A percentile compares a stretch with the other conserved stretches of the same genome.
phyloP scores from a whole-genome alignment of 2,888 invertebrate species.

The Allolobophora icterica region DNA sequence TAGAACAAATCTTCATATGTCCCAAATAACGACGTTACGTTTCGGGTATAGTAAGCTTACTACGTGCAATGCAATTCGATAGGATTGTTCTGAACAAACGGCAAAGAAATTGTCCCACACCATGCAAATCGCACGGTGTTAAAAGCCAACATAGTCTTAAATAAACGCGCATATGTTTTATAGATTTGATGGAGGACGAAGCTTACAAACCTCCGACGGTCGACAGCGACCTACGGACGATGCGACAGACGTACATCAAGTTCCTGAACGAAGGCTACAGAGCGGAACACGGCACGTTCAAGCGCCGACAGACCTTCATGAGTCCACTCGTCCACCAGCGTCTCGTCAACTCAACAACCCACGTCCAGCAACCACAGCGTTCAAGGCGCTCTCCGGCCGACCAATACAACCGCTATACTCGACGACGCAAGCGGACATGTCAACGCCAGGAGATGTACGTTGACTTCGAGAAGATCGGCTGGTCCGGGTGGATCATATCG shows the following conservation, averaged over 20 bases:
- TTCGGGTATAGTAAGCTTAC: no score
- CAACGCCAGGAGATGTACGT: constrained; percentile 67
- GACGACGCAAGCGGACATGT: constrained; percentile 51
- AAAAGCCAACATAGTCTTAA: neutral
- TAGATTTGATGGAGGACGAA: constrained; percentile 34
- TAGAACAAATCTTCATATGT: no score
- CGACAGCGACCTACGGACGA: constrained; percentile 34
- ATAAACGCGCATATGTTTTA: neutral
- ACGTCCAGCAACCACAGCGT: neutral
- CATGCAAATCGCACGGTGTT: no score
- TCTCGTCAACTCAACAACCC: constrained; percentile 23
- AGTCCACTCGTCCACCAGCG: constrained; percentile 37
- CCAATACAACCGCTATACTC: neutral
- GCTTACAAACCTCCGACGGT: constrained; percentile 35
- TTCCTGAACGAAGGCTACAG: constrained; percentile 57
- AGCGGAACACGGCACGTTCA: constrained; percentile 36
- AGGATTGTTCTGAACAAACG: no score
- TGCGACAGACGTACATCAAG: constrained; percentile 47
- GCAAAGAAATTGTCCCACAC: no score
- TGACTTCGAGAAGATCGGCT: constrained; percentile 72
- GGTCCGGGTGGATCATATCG: constrained; percentile 73
- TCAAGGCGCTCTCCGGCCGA: neutral
- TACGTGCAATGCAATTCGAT: no score
- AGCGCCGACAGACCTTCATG: constrained; percentile 41
- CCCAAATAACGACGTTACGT: no score